A percentile compares a stretch with the other conserved stretches of the same genome.
phyloP scores from a whole-genome alignment of 2,888 invertebrate genomes.

The Abscondita cerata region DNA sequence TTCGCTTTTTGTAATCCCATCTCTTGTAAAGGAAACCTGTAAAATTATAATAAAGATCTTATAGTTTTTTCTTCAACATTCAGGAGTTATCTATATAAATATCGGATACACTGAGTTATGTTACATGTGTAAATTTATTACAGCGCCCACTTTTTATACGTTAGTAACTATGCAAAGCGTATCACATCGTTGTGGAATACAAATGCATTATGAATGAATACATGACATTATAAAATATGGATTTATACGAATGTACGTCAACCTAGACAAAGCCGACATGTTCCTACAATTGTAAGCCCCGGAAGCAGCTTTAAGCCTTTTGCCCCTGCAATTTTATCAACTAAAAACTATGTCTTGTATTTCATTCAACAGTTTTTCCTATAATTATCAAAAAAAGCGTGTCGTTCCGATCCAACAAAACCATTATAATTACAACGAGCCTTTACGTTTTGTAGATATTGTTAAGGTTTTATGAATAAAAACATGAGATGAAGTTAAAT shows the following conservation, averaged over 20 bases:
- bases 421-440: no score
- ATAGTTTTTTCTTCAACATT: constrained; percentile 45
- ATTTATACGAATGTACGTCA: constrained; percentile 30
- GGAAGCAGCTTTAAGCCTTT: constrained; percentile 18
- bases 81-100: constrained; percentile 38
- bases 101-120: constrained; percentile 49
- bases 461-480: no score
- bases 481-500: no score
- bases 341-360: not conserved
- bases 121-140: constrained; percentile 51
- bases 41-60: constrained; percentile 56
- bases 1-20: constrained; percentile 35
- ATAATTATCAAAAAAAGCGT: not conserved
- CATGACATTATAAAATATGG: constrained; percentile 42
- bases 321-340: constrained; percentile 6
- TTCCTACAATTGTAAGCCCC: constrained; percentile 20
- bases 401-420: no score
- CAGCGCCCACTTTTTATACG: constrained; percentile 46
- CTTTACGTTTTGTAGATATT: no score
- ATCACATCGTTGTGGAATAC: constrained; percentile 43
- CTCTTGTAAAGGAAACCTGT: constrained; percentile 50
- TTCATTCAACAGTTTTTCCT: not conserved
- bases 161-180: constrained; percentile 45
- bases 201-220: constrained; percentile 44
- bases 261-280: constrained; percentile 22